Evolutionary conservation across 2,888 invertebrate species (phyloP), one percentile per base, ranked within the genome.

Genomic region (Tridacna crocea): DNA sequence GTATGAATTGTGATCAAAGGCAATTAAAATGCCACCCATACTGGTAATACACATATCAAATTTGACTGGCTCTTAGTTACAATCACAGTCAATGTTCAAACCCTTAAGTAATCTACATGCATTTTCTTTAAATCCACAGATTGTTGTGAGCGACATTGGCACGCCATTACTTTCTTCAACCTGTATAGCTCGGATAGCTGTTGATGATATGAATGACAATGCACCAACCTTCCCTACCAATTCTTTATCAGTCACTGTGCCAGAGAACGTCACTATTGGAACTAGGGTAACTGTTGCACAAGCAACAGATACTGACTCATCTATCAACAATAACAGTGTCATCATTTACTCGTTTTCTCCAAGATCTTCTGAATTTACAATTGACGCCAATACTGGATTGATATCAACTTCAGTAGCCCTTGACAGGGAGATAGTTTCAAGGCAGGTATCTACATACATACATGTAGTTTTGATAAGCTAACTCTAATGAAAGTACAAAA

Each of bases 171-270:
- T 87, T 19, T 88, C 90, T 10, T 83, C 91, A 4, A 82, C 83
- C n/a, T 87, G 87, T 73, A 51, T 88, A 26, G 90, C 89, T 0
- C 65, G 80, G 27, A 83, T 92, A 12, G 81, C 78, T 6, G 78
- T 92, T 10, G 65, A 68, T 22, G 92, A 92, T 72, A 46, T 90
- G 17, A 92, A 92, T 74, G 92, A 92, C 77, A 91, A 91, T 58
- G 66, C 87, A 0, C 92, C 92, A 0, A 63, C 72, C 8, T 91
- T 91, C 75, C 66, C 72, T 13, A 88, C 86, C 0, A 51, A 70
- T 75, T 88, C 84, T 1, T 85, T 89, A 65, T 80, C 89, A 11
- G 80, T 90, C 19, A 79, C 74, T 10, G 63, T 92, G 6, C 19
- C 63, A 8, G 92, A 92, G 79, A 79, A 89, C 63, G 82, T 84